Conservation (phyloP, 2,888 invertebrate genomes). For the Rotaria sp. region DNA sequence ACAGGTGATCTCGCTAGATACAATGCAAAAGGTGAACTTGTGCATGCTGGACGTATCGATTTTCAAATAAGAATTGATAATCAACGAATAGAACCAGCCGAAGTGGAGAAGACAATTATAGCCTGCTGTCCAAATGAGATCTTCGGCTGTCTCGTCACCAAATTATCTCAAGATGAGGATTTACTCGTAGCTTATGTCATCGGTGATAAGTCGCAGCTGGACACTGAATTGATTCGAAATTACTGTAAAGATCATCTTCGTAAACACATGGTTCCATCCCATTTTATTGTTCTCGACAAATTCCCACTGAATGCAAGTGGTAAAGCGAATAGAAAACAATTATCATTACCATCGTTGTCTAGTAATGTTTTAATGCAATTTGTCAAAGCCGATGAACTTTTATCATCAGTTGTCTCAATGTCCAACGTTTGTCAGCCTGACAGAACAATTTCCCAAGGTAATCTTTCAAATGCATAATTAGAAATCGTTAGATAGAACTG, state of each 20-base stretch:
- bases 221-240: not conserved
- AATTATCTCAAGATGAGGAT: not conserved
- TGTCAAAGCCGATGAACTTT: too few relatives aligned
- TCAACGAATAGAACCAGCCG: not conserved
- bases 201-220: not conserved
- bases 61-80: not conserved
- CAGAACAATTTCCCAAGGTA: not conserved
- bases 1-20: not conserved
- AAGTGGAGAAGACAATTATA: not conserved
- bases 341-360: not conserved
- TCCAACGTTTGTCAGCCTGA: not conserved
- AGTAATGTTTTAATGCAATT: too few relatives aligned
- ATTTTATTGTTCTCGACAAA: not conserved
- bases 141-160: not conserved
- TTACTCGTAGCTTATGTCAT: not conserved
- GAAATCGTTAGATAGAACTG: not conserved
- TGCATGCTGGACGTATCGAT: not conserved
- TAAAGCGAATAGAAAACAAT: not conserved
- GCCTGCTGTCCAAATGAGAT: not conserved
- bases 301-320: not conserved
- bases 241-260: not conserved
- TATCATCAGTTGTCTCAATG: not conserved
- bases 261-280: not conserved
- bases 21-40: not conserved
- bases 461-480: not conserved